Evolutionary conservation across 2,113 vertebrate species (phyloP).

Genomic region (Notarius quadriscutis): DNA sequence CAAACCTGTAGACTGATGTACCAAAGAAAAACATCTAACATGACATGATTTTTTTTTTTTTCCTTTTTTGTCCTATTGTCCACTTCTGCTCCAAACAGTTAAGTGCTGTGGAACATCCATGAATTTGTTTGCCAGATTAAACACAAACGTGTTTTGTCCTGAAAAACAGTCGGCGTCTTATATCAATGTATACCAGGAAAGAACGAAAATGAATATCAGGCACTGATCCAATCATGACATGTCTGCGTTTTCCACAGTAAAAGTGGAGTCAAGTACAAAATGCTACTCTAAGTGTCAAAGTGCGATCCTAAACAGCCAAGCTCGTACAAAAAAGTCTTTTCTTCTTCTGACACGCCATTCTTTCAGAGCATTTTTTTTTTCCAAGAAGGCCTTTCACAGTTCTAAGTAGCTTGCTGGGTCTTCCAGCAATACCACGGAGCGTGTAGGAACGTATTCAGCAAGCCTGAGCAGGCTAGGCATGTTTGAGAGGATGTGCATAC

Average conservation of each 20-base stretch:
- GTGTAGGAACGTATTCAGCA: constrained; percentile 49
- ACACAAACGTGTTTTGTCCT: no score
- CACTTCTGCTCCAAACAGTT: no score
- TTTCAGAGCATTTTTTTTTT: not conserved
- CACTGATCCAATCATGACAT: not conserved
- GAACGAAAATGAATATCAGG: not conserved
- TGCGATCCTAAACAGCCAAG: not conserved
- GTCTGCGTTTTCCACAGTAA: no score
- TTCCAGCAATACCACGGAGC: not conserved
- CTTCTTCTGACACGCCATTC: not conserved
- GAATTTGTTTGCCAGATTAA: no score
- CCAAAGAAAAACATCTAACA: no score
- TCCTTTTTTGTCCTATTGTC: no score
- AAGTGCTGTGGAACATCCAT: no score
- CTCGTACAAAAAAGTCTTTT: not conserved
- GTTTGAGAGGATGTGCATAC: constrained; percentile 18
- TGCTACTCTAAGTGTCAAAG: not conserved
- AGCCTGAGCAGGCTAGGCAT: constrained; percentile 58
- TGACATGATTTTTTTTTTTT: no score
- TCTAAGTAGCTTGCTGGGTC: constrained; percentile 16
- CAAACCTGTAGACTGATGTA: no score
- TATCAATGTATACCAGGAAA: not conserved
- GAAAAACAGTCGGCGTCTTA: no score
- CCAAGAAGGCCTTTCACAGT: not conserved
- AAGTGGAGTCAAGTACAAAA: not conserved